phyloP scores from a whole-genome alignment of 2,113 vertebrate genomes.

The Sinocyclocheilus anshuiensis region DNA sequence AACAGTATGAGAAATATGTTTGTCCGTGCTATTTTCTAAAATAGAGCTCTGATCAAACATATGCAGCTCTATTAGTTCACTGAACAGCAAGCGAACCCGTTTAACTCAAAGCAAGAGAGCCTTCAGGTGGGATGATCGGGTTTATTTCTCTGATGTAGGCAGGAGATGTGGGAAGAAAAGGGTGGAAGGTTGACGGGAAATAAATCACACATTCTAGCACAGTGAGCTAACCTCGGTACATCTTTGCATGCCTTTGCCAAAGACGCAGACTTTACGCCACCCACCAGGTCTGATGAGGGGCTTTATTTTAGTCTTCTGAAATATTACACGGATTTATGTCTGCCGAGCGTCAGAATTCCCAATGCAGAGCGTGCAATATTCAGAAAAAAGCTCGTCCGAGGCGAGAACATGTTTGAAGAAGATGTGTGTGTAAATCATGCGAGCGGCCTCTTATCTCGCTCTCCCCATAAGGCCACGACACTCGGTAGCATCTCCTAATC shows the following conservation, averaged over 20 bases:
- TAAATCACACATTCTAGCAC: conserved; percentile 54
- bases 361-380: background rate
- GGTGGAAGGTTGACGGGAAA: conserved; percentile 33
- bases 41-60: background rate
- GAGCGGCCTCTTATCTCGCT: background rate
- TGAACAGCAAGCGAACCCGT: background rate
- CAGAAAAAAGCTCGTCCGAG: background rate
- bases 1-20: background rate
- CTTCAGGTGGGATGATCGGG: background rate
- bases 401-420: background rate
- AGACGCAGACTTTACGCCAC: conserved; percentile 1
- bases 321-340: conserved; percentile 22
- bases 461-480: background rate
- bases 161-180: conserved; percentile 36
- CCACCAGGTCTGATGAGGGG: background rate
- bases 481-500: background rate
- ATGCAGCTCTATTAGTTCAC: background rate
- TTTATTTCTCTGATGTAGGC: background rate
- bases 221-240: conserved; percentile 44
- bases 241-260: conserved; percentile 6
- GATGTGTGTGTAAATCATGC: background rate
- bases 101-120: background rate
- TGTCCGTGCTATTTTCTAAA: background rate
- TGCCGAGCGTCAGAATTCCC: background rate
- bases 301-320: conserved; percentile 3